These are phyloP conservation scores for Maniola hyperantus DNA, from an alignment of 2,888 invertebrate genomes.

Conservation along the genomic window DNA sequence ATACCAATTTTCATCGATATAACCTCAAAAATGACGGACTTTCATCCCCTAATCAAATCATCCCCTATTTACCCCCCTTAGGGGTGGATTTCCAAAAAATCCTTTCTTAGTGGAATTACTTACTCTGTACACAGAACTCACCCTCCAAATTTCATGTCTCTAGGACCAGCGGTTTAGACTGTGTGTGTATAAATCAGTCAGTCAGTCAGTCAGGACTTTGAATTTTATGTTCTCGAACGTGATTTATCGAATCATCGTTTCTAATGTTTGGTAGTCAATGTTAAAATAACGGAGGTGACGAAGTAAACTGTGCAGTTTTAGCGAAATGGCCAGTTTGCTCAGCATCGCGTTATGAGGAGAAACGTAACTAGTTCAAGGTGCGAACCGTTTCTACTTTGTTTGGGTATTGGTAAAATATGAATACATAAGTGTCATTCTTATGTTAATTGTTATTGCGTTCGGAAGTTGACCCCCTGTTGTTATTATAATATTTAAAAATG, in stretches of 20 bases:
- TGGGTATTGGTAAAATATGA: conserved; percentile 21
- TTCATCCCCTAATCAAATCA: no score
- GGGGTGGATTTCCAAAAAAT: no score
- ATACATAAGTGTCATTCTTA: conserved; percentile 22
- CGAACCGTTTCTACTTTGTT: conserved; percentile 24
- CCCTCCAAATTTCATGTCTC: no score
- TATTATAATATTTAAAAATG: not conserved
- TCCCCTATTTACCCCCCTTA: no score
- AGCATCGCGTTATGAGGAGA: not conserved
- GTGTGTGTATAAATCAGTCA: no score
- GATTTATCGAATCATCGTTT: not conserved
- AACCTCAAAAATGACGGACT: no score
- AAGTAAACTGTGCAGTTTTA: conserved; percentile 6
- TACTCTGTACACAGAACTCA: no score
- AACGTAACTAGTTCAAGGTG: conserved; percentile 25
- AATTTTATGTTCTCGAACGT: no score
- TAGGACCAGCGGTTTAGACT: no score
- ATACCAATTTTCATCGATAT: no score
- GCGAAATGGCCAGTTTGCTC: not conserved
- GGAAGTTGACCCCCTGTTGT: conserved; percentile 15
- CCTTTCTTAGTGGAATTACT: no score
- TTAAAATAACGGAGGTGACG: conserved; percentile 14
- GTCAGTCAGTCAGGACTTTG: no score
- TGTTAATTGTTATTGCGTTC: conserved; percentile 16
- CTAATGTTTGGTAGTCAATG: not conserved